Conservation (phyloP, 2,888 invertebrate species). For the Trachelus stipa region DNA sequence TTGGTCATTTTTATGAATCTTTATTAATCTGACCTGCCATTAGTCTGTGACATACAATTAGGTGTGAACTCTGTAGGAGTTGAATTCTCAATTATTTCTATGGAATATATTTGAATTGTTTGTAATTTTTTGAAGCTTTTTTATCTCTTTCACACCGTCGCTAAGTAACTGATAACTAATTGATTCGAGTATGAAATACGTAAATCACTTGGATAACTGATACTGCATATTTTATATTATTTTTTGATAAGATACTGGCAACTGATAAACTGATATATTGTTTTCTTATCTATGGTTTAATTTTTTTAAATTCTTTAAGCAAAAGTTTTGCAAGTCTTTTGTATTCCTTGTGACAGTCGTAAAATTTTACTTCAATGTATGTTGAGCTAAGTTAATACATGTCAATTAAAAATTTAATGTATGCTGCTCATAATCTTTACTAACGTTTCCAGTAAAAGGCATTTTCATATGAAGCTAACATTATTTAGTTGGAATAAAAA, state of each 20-base stretch:
- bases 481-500: too few species aligned
- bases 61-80: too few species aligned
- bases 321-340: neutral
- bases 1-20: neutral
- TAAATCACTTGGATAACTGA: neutral
- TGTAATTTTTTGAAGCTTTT: neutral
- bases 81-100: neutral
- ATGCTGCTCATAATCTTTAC: too few species aligned
- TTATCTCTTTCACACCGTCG: neutral
- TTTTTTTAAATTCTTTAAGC: neutral
- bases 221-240: neutral
- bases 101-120: neutral
- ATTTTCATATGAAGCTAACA: too few species aligned
- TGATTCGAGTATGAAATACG: neutral
- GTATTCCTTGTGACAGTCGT: neutral
- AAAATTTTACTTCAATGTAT: too few species aligned
- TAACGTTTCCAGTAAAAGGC: too few species aligned
- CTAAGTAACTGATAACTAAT: neutral
- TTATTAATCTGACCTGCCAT: neutral
- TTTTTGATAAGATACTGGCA: slow-evolving; percentile 1
- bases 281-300: neutral
- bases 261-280: neutral
- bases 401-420: too few species aligned
- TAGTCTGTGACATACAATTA: neutral
- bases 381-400: too few species aligned